These are phyloP conservation scores for Mohoua ochrocephala DNA, from an alignment of 2,113 vertebrate genomes.

Conservation along the genomic window DNA sequence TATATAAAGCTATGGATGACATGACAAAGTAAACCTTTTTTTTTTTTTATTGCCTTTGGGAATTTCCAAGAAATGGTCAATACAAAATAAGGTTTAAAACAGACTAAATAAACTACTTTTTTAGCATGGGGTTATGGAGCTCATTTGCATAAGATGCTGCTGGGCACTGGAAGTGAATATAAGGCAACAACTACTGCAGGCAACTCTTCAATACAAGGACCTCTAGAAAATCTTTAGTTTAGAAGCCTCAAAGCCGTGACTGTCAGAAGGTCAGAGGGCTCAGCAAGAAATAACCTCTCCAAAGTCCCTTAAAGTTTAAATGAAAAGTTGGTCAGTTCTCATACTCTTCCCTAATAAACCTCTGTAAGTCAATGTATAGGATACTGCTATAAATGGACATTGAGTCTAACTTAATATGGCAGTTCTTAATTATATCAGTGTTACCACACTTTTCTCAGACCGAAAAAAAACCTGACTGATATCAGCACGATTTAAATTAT, in stretches of 20 bases:
- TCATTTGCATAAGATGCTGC: background rate
- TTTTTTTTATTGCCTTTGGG: background rate
- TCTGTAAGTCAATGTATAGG: background rate
- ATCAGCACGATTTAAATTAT: background rate
- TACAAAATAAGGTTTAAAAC: background rate
- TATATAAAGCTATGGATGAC: background rate
- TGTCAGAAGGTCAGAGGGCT: background rate
- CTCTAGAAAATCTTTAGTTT: background rate
- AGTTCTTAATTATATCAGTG: background rate
- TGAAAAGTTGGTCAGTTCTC: background rate
- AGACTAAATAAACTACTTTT: background rate
- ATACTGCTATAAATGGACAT: background rate
- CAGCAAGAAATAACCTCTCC: background rate
- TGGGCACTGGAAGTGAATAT: background rate
- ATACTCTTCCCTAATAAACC: background rate
- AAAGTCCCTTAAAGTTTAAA: background rate
- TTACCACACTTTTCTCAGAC: background rate
- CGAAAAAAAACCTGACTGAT: background rate
- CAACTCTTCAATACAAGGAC: background rate
- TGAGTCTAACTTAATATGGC: background rate
- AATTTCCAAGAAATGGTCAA: background rate
- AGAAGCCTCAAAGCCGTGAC: background rate
- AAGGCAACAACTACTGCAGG: background rate
- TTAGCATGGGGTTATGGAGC: background rate
- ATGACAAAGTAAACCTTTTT: background rate